phyloP scores from a whole-genome alignment of 1,140 invertebrate genomes.

The Procambarus virginalis region DNA sequence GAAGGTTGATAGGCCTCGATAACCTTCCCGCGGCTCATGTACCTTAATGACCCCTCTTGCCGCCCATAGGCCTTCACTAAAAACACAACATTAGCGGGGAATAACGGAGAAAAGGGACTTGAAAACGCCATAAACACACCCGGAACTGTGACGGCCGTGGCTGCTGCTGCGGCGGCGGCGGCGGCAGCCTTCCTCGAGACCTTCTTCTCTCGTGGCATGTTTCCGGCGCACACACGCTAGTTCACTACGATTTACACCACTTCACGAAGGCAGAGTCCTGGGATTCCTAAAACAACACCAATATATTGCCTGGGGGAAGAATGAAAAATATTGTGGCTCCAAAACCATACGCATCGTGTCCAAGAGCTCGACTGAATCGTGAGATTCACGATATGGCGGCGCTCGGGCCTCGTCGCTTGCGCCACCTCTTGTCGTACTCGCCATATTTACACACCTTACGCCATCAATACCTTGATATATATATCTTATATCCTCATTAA shows the following conservation, averaged over 20 bases:
- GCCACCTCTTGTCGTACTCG: neutral
- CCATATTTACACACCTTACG: neutral
- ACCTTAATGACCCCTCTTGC: too few relatives aligned
- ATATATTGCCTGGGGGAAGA: constrained; percentile 15
- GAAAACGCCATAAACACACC: too few relatives aligned
- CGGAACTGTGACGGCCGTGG: neutral
- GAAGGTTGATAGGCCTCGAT: too few relatives aligned
- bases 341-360: constrained; percentile 57
- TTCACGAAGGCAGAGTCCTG: constrained; percentile 56
- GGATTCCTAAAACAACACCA: constrained; percentile 57
- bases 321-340: constrained; percentile 19
- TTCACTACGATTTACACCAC: neutral
- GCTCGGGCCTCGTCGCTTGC: neutral
- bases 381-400: constrained; percentile 11
- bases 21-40: too few relatives aligned
- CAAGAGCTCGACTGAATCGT: constrained; percentile 27
- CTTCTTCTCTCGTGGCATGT: constrained; percentile 51
- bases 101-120: too few relatives aligned
- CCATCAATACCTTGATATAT: too few relatives aligned
- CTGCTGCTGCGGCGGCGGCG: neutral
- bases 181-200: constrained; percentile 10
- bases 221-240: neutral
- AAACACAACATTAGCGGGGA: too few relatives aligned
- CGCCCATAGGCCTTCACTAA: too few relatives aligned
- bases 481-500: too few relatives aligned